phyloP scores from a whole-genome alignment of 2,888 invertebrate species.

The Caenorhabditis parvicauda region DNA sequence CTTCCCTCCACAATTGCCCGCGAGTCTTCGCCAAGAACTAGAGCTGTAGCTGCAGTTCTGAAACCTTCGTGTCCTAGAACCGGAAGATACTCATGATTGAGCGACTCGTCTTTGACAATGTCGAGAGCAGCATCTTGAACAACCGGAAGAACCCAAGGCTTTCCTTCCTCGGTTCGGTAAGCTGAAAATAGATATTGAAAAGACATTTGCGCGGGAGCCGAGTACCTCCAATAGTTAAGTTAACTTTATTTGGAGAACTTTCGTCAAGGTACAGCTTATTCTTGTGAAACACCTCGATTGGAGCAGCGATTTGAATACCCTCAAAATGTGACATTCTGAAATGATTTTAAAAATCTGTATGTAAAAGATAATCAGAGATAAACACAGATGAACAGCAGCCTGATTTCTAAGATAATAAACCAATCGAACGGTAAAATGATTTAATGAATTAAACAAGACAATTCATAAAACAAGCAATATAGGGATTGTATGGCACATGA shows the following conservation, averaged over 20 bases:
- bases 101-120: conserved; percentile 71
- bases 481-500: too few species aligned
- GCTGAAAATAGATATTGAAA: conserved; percentile 68
- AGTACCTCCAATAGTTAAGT: conserved; percentile 90
- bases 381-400: too few species aligned
- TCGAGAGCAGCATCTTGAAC: conserved; percentile 80
- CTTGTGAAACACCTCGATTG: conserved; percentile 74
- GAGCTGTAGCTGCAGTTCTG: conserved; percentile 70
- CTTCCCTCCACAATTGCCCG: conserved; percentile 66
- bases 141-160: conserved; percentile 95
- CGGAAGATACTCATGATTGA: conserved; percentile 92
- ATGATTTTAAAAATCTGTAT: too few species aligned
- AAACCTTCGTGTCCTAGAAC: conserved; percentile 82
- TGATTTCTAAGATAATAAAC: too few species aligned
- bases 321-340: conserved; percentile 21
- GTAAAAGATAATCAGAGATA: too few species aligned
- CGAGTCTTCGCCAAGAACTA: conserved; percentile 82
- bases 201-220: not conserved
- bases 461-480: too few species aligned
- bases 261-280: conserved; percentile 72
- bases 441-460: too few species aligned
- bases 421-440: too few species aligned
- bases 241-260: conserved; percentile 78
- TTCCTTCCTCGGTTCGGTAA: conserved; percentile 84
- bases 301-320: conserved; percentile 16